Conservation (phyloP, 2,797 vertebrate genomes). For the Parambassis ranga region DNA sequence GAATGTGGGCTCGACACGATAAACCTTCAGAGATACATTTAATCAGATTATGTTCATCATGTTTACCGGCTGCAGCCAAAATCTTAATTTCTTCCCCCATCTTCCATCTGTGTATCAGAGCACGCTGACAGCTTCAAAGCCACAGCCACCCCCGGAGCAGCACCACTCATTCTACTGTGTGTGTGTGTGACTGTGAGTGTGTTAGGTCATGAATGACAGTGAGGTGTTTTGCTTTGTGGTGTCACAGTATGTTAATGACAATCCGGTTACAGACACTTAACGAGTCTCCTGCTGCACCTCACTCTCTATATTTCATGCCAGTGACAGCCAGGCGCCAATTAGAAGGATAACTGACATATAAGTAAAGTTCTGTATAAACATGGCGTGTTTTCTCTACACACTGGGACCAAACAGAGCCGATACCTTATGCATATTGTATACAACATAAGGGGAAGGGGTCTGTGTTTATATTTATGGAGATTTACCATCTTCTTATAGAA, state of each 20-base stretch:
- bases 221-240: not conserved
- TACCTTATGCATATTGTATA: too few relatives aligned
- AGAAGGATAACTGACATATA: not conserved
- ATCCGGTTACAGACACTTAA: conserved; percentile 9
- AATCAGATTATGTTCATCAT: conserved; percentile 21
- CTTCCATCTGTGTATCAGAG: conserved; percentile 29
- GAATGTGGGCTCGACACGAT: not conserved
- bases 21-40: conserved; percentile 4
- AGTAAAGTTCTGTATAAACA: conserved; percentile 1
- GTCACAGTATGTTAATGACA: conserved; percentile 10
- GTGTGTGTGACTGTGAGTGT: conserved; percentile 5
- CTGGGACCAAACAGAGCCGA: too few relatives aligned
- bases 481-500: too few relatives aligned
- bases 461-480: too few relatives aligned
- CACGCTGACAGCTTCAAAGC: conserved; percentile 55
- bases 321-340: conserved; percentile 3
- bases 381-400: not conserved
- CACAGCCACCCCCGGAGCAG: conserved; percentile 9
- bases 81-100: not conserved
- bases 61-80: conserved; percentile 15
- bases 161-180: conserved; percentile 15
- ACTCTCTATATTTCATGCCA: conserved; percentile 7
- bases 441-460: too few relatives aligned
- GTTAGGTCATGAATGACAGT: not conserved
- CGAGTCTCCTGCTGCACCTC: conserved; percentile 18